These are phyloP conservation scores for Hippocampus zosterae DNA, from an alignment of 2,113 vertebrate genomes.

Conservation along the genomic window DNA sequence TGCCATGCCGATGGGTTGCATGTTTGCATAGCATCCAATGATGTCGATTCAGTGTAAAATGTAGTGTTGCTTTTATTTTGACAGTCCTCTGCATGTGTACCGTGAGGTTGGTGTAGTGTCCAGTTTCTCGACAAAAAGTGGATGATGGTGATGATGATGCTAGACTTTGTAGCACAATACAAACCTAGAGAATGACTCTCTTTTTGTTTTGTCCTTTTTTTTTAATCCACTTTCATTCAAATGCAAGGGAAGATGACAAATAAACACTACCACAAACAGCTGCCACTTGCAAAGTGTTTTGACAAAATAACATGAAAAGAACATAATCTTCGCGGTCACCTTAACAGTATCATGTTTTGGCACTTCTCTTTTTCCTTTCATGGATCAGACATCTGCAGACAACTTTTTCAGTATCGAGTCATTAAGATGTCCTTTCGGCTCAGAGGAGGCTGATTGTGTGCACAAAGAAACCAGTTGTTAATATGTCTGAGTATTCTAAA, in stretches of 20 bases:
- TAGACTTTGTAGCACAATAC: constrained; percentile 54
- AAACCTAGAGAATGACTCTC: constrained; percentile 40
- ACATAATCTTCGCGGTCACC: neutral
- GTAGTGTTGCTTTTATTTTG: constrained; percentile 28
- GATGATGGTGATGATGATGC: constrained; percentile 18
- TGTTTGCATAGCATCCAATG: constrained; percentile 57
- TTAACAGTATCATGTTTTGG: neutral
- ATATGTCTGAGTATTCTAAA: neutral
- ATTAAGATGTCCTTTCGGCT: neutral
- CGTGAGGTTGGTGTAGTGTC: constrained; percentile 37
- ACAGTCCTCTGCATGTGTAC: constrained; percentile 46
- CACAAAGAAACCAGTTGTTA: neutral
- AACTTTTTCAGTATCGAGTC: neutral
- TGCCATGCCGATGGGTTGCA: constrained; percentile 47
- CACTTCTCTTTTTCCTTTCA: neutral
- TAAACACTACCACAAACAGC: neutral
- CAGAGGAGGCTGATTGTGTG: neutral
- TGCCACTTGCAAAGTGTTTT: neutral
- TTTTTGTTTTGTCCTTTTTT: constrained; percentile 27
- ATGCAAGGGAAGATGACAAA: neutral
- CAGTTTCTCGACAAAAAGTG: neutral
- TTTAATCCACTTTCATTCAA: neutral
- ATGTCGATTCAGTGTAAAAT: constrained; percentile 36
- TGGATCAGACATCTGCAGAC: neutral
- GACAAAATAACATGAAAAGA: neutral